phyloP scores from a whole-genome alignment of 2,888 invertebrate genomes.

The Lamellibrachia columna region DNA sequence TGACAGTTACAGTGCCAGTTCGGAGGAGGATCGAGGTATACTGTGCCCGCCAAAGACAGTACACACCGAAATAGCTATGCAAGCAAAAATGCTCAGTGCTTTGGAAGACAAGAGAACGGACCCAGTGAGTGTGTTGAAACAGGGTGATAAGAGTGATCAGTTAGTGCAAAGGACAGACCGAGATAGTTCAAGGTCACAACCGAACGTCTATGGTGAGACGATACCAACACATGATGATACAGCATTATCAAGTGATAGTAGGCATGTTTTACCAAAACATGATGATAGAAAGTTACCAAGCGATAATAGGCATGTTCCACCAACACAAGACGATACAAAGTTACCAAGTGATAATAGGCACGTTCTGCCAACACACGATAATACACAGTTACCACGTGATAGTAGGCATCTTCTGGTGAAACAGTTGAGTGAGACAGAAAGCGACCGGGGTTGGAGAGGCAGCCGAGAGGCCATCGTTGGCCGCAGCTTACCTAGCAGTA shows the following conservation, averaged over 20 bases:
- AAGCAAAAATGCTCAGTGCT: conserved; percentile 17
- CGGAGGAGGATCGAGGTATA: conserved; percentile 22
- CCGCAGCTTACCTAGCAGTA: not conserved
- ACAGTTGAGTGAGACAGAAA: not conserved
- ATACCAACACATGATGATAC: not conserved
- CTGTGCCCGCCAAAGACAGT: not conserved
- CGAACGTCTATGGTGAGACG: not conserved
- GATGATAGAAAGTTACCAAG: not conserved
- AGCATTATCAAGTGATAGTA: not conserved
- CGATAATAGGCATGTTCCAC: not conserved
- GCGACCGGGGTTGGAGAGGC: not conserved
- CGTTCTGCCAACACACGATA: not conserved
- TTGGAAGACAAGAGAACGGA: conserved; percentile 13
- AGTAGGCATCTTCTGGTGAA: not conserved
- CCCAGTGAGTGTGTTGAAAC: not conserved
- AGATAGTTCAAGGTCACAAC: not conserved
- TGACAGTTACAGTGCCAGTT: conserved; percentile 30
- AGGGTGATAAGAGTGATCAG: not conserved
- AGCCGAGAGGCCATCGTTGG: not conserved
- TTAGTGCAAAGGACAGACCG: not conserved
- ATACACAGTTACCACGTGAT: not conserved
- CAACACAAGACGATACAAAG: not conserved
- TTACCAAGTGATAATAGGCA: not conserved
- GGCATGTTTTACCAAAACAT: not conserved
- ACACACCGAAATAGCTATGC: conserved; percentile 25